Conservation (phyloP, 2,888 invertebrate genomes). For the Lingula anatina region DNA sequence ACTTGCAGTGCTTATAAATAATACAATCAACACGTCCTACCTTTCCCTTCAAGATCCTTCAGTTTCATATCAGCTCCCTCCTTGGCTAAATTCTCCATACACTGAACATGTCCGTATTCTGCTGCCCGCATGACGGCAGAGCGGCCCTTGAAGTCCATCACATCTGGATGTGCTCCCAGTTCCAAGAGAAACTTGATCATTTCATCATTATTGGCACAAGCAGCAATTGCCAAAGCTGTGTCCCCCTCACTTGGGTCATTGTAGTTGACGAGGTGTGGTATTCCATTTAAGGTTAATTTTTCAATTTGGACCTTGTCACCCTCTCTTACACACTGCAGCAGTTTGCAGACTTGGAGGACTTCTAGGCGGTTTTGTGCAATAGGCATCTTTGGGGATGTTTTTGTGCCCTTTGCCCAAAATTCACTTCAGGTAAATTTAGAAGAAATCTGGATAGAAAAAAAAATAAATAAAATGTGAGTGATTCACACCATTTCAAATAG, state of each 20-base stretch:
- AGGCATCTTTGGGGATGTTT: no score
- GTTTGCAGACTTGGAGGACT: constrained; percentile 49
- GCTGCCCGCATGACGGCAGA: constrained; percentile 51
- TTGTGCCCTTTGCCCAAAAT: no score
- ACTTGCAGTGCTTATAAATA: background rate
- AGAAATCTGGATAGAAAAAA: no score
- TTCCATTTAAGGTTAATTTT: constrained; percentile 46
- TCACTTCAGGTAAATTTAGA: no score
- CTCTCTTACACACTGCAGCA: constrained; percentile 50
- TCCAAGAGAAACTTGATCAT: constrained; percentile 48
- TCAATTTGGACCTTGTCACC: constrained; percentile 44
- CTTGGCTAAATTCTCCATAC: constrained; percentile 40
- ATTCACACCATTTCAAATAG: no score
- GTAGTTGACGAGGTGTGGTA: constrained; percentile 50
- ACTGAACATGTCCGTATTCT: constrained; percentile 50
- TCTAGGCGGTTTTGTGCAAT: constrained; percentile 47
- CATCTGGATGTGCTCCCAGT: constrained; percentile 52
- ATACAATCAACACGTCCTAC: constrained; percentile 18
- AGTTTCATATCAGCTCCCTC: constrained; percentile 46
- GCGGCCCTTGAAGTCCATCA: constrained; percentile 47
- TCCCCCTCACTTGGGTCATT: constrained; percentile 47
- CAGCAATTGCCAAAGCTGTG: constrained; percentile 48
- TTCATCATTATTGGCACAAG: constrained; percentile 48
- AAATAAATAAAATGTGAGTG: no score
- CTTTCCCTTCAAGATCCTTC: constrained; percentile 48